These are phyloP conservation scores for Melanotaenia duboulayi DNA, from an alignment of 2,113 vertebrate species.

Conservation along the genomic window DNA sequence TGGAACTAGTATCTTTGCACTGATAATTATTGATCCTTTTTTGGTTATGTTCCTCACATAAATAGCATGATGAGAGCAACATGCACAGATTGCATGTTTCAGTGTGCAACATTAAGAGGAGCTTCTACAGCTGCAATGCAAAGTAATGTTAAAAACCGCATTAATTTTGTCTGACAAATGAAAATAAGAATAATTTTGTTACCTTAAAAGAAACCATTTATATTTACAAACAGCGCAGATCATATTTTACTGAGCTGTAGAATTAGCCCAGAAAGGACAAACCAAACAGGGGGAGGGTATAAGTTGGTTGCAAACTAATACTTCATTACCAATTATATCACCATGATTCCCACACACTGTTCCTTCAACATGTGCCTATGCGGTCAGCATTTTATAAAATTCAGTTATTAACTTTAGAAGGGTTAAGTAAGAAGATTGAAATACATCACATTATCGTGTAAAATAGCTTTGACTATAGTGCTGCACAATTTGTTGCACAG, in stretches of 20 bases:
- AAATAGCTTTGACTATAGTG: no score
- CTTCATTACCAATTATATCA: no score
- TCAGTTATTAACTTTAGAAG: no score
- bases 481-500: no score
- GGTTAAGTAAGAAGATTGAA: no score
- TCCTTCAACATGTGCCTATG: no score
- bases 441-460: no score
- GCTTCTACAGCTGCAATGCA: no score
- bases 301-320: no score
- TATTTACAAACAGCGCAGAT: not conserved
- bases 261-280: not conserved
- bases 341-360: no score
- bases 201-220: not conserved
- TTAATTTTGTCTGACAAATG: not conserved
- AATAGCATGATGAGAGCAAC: no score
- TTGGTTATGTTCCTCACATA: constrained; percentile 3
- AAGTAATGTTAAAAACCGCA: not conserved
- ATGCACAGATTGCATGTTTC: not conserved
- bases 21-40: constrained; percentile 9
- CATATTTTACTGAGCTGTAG: not conserved
- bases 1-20: constrained; percentile 11
- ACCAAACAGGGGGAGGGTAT: not conserved
- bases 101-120: not conserved
- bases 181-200: not conserved
- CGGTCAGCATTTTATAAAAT: no score